Percentiles rank a stretch among this genome's conserved stretches.
These are phyloP conservation scores for Athalia circularis DNA, from an alignment of 2,888 invertebrate species.

Conservation along the genomic window DNA sequence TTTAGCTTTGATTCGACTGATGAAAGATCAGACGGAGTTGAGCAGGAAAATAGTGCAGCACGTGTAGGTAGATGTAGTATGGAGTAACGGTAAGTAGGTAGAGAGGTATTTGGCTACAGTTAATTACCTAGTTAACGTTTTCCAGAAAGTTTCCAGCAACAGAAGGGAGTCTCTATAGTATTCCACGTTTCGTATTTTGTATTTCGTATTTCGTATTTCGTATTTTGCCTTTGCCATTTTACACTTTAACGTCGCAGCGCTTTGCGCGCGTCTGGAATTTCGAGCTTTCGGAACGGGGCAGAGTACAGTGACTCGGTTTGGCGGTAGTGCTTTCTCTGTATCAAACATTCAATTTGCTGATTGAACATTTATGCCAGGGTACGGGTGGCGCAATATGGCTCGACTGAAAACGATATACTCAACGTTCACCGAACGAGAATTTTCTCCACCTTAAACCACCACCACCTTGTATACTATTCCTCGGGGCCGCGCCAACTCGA, in stretches of 20 bases:
- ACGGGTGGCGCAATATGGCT: background rate
- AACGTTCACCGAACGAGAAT: slow-evolving; percentile 25
- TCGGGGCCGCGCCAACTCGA: background rate
- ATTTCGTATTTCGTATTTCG: too few relatives aligned
- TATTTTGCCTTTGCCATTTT: too few relatives aligned
- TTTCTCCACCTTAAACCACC: background rate
- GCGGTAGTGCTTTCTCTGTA: slow-evolving; percentile 27
- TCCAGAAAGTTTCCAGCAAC: slow-evolving; percentile 5
- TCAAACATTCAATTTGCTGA: slow-evolving; percentile 47
- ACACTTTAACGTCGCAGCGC: background rate
- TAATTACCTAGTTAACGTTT: slow-evolving; percentile 36
- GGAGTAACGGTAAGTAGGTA: background rate
- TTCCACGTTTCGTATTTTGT: too few relatives aligned
- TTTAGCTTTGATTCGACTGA: slow-evolving; percentile 30
- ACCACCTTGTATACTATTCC: slow-evolving; percentile 14
- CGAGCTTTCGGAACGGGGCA: background rate
- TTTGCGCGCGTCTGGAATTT: slow-evolving; percentile 25
- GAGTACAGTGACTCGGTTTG: too few relatives aligned
- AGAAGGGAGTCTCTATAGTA: background rate
- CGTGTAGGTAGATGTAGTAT: slow-evolving; percentile 12
- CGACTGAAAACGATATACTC: slow-evolving; percentile 27
- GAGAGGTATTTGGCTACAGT: background rate
- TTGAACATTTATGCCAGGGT: slow-evolving; percentile 41
- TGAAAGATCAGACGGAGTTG: slow-evolving; percentile 27
- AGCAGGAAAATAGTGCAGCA: background rate